Conservation (phyloP, 2,888 invertebrate genomes). For the Harpalus rufipes region DNA sequence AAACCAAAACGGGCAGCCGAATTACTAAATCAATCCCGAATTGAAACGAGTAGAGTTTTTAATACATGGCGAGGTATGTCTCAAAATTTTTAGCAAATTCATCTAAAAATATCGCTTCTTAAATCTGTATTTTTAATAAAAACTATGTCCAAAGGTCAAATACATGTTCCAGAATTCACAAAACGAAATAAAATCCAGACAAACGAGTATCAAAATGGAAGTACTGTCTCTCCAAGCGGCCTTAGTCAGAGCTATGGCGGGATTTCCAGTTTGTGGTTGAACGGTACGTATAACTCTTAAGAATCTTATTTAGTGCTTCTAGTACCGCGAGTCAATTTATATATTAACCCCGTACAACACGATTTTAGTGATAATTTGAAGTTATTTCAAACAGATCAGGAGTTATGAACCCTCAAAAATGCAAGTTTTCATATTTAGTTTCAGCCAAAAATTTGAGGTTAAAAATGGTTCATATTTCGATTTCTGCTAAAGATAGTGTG, state of each 20-base stretch:
- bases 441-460: no score
- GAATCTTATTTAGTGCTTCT: no score
- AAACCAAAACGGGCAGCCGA: slow-evolving; percentile 83
- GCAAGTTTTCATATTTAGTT: no score
- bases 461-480: no score
- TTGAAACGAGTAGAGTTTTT: slow-evolving; percentile 79
- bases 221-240: slow-evolving; percentile 59
- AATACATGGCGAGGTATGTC: slow-evolving; percentile 79
- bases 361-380: no score
- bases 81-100: neutral
- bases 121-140: no score
- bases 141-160: slow-evolving; percentile 34
- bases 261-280: slow-evolving; percentile 72
- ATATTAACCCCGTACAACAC: no score
- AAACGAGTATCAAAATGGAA: slow-evolving; percentile 68
- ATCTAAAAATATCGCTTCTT: no score
- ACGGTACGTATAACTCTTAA: slow-evolving; percentile 68
- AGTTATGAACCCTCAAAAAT: no score
- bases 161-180: slow-evolving; percentile 73
- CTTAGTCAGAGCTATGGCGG: slow-evolving; percentile 70
- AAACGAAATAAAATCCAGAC: slow-evolving; percentile 72
- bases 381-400: no score
- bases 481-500: no score
- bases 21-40: slow-evolving; percentile 80
- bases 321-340: no score